Percentiles rank a stretch among this genome's conserved stretches.
phyloP scores from a whole-genome alignment of 1,140 invertebrate species.

The Drosophila seguyi region DNA sequence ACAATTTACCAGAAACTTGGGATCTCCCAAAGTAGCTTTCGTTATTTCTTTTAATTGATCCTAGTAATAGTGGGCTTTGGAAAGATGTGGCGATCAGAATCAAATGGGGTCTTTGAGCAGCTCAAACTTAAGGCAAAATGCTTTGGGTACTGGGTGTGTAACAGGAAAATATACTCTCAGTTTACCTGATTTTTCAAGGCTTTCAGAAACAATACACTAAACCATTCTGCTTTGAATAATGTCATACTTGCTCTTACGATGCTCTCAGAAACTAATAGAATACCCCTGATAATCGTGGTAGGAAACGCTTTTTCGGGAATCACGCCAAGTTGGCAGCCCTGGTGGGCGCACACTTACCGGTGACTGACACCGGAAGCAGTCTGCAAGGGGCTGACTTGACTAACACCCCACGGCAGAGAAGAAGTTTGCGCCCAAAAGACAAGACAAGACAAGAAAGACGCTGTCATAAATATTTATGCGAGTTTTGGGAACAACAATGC shows the following conservation, averaged over 20 bases:
- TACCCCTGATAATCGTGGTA: not conserved
- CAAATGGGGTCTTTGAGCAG: not conserved
- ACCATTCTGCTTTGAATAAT: not conserved
- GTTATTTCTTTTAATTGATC: not conserved
- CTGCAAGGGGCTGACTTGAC: conserved; percentile 53
- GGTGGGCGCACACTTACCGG: conserved; percentile 56
- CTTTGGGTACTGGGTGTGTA: not conserved
- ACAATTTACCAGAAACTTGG: not conserved
- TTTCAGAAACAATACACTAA: not conserved
- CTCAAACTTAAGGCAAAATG: not conserved
- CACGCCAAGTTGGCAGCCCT: conserved; percentile 29
- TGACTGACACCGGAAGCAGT: conserved; percentile 78
- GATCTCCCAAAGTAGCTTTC: no score
- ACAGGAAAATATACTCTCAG: no score
- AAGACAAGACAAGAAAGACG: conserved; percentile 69
- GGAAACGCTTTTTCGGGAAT: not conserved
- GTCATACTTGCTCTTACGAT: not conserved
- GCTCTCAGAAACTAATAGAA: not conserved
- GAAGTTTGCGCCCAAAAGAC: conserved; percentile 55
- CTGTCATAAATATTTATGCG: conserved; percentile 85
- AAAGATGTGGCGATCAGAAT: not conserved
- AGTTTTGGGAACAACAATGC: conserved; percentile 84
- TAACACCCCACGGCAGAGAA: conserved; percentile 65
- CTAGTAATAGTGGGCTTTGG: not conserved
- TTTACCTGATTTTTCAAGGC: not conserved